A percentile compares a stretch with the other conserved stretches of the same genome.
These are phyloP conservation scores for Yponomeuta sedellus DNA, from an alignment of 2,888 invertebrate genomes.

Conservation along the genomic window DNA sequence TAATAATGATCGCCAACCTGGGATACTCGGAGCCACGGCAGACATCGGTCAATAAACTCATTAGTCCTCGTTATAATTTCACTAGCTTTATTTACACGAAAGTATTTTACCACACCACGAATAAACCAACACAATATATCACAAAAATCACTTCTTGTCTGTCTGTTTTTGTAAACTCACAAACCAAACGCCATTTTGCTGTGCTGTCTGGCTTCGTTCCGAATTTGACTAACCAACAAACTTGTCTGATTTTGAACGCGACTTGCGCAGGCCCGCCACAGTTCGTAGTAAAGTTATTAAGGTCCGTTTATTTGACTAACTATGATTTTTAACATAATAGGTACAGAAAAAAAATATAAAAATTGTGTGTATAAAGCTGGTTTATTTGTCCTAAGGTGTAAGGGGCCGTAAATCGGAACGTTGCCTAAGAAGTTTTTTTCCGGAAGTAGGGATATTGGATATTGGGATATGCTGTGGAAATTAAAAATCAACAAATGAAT, in stretches of 20 bases:
- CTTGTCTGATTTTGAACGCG: neutral
- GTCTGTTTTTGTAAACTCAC: constrained; percentile 54
- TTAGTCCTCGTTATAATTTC: constrained; percentile 60
- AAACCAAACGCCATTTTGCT: constrained; percentile 69
- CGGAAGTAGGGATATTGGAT: too few relatives aligned
- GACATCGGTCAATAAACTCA: constrained; percentile 75
- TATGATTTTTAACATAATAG: too few relatives aligned
- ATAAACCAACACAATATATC: constrained; percentile 27
- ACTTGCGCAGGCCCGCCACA: too few relatives aligned
- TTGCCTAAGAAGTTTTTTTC: too few relatives aligned
- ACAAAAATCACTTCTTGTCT: constrained; percentile 37
- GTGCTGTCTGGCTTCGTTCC: constrained; percentile 15
- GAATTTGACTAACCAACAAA: neutral
- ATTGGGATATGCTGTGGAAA: too few relatives aligned
- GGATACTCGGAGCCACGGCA: constrained; percentile 75
- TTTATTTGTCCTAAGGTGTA: too few relatives aligned
- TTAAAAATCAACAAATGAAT: too few relatives aligned
- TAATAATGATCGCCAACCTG: constrained; percentile 47
- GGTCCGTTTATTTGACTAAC: too few relatives aligned
- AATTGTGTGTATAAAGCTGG: too few relatives aligned
- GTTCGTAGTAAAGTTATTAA: too few relatives aligned
- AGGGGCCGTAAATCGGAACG: neutral
- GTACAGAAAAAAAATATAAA: too few relatives aligned
- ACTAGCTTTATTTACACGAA: constrained; percentile 34
- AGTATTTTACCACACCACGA: constrained; percentile 24